Conservation (phyloP, 2,888 invertebrate genomes). For the Sinelater perroti region DNA sequence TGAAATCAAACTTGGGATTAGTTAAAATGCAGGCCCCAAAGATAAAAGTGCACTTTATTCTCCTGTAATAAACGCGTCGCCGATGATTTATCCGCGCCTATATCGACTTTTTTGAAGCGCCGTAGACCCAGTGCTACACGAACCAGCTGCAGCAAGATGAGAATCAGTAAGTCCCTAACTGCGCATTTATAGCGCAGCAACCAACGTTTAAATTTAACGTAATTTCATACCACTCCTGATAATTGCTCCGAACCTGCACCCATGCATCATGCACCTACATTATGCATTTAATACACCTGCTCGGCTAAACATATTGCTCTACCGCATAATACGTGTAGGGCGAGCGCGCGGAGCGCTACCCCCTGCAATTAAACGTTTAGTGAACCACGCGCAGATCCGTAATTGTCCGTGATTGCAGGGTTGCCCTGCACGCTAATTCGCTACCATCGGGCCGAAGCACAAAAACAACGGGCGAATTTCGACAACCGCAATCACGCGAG, state of each 20-base stretch:
- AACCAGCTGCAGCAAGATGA: neutral
- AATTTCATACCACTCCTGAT: slow-evolving; percentile 24
- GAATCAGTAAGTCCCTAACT: slow-evolving; percentile 2
- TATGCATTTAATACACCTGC: slow-evolving; percentile 26
- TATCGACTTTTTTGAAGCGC: too few species aligned
- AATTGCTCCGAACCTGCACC: slow-evolving; percentile 21
- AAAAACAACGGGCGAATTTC: neutral
- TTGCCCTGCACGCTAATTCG: slow-evolving; percentile 27
- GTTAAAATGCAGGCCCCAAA: too few species aligned
- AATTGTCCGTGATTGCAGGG: slow-evolving; percentile 42
- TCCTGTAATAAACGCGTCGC: too few species aligned
- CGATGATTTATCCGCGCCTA: too few species aligned
- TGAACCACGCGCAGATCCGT: slow-evolving; percentile 43
- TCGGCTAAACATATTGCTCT: slow-evolving; percentile 11
- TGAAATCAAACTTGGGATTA: too few species aligned
- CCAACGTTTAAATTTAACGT: slow-evolving; percentile 11
- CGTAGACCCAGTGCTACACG: neutral
- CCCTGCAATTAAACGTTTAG: slow-evolving; percentile 46
- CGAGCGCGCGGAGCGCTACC: slow-evolving; percentile 22
- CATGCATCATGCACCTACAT: slow-evolving; percentile 20
- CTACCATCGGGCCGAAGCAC: slow-evolving; percentile 15
- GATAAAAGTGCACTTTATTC: too few species aligned
- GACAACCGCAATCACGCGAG: slow-evolving; percentile 14
- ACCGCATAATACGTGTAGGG: slow-evolving; percentile 1
- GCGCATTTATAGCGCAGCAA: neutral